These are phyloP conservation scores for Ophiothrix spiculata DNA, from an alignment of 35 echinoderm and acorn worm genomes.

Conservation along the genomic window DNA sequence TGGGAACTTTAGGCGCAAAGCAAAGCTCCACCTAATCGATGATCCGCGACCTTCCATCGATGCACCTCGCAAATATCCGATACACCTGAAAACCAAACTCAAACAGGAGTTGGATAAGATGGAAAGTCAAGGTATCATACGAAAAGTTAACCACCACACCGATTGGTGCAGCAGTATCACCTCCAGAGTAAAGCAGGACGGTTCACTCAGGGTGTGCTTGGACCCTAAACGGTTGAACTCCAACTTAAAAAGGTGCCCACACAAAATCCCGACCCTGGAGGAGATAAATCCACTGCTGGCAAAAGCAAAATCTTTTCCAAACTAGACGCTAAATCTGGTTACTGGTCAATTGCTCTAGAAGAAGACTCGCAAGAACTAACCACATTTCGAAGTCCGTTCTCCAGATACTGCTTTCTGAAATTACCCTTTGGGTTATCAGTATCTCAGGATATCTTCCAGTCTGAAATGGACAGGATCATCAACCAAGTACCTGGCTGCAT, in stretches of 20 bases:
- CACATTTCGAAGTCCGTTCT: conserved; percentile 64
- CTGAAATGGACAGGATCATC: conserved; percentile 49
- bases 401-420: conserved; percentile 54
- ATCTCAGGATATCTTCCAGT: conserved; percentile 65
- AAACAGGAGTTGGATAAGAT: conserved; percentile 39
- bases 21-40: conserved; percentile 39
- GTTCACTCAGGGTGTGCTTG: conserved; percentile 35
- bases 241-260: conserved; percentile 29
- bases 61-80: conserved; percentile 40
- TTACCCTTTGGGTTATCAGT: conserved; percentile 67
- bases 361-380: conserved; percentile 47
- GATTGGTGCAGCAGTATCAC: conserved; percentile 53
- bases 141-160: conserved; percentile 35
- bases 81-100: conserved; percentile 50
- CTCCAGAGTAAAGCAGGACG: conserved; percentile 39
- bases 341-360: conserved; percentile 48
- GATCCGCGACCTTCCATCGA: conserved; percentile 30
- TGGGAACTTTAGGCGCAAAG: conserved; percentile 46
- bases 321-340: conserved; percentile 31
- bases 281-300: not conserved
- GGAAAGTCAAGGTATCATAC: conserved; percentile 44
- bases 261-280: conserved; percentile 56
- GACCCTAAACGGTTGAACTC: conserved; percentile 46
- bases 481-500: conserved; percentile 56
- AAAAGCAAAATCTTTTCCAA: conserved; percentile 15